Evolutionary conservation across 2,888 invertebrate species (phyloP).

Genomic region (Drosophila falleni): DNA sequence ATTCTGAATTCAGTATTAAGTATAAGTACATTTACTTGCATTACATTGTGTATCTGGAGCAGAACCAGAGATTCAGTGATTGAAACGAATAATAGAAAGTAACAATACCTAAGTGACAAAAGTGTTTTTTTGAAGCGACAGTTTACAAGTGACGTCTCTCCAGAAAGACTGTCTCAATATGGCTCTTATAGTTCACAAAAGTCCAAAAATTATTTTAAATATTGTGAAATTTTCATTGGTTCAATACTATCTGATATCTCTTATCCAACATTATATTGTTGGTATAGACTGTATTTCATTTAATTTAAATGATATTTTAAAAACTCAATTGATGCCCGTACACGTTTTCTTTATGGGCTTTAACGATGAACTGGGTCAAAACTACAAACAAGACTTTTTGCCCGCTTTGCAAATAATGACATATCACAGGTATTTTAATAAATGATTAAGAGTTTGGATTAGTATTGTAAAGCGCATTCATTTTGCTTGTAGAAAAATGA

Average conservation of each 20-base stretch:
- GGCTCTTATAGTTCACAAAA: background rate
- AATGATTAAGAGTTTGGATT: no score
- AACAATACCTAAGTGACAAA: slow-evolving; percentile 2
- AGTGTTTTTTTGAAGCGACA: background rate
- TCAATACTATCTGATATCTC: background rate
- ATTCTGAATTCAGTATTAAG: background rate
- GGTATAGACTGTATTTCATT: slow-evolving; percentile 21
- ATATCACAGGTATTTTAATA: slow-evolving; percentile 43
- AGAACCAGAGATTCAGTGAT: slow-evolving; percentile 30
- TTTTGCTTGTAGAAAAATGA: slow-evolving; percentile 46
- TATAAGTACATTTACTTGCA: background rate
- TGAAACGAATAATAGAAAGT: slow-evolving; percentile 16
- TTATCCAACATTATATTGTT: background rate
- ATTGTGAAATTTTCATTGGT: background rate
- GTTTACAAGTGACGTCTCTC: slow-evolving; percentile 12
- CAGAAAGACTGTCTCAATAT: background rate
- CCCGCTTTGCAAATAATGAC: slow-evolving; percentile 39
- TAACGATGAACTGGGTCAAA: background rate
- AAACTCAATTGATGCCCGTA: slow-evolving; percentile 45
- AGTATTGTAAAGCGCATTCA: background rate
- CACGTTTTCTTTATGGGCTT: slow-evolving; percentile 32
- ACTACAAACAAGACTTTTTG: slow-evolving; percentile 18
- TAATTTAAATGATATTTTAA: slow-evolving; percentile 50
- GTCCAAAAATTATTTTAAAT: background rate
- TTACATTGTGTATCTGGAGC: slow-evolving; percentile 27